These are phyloP conservation scores for Bambusicola thoracicus DNA, from an alignment of 2,113 vertebrate species.

Conservation along the genomic window DNA sequence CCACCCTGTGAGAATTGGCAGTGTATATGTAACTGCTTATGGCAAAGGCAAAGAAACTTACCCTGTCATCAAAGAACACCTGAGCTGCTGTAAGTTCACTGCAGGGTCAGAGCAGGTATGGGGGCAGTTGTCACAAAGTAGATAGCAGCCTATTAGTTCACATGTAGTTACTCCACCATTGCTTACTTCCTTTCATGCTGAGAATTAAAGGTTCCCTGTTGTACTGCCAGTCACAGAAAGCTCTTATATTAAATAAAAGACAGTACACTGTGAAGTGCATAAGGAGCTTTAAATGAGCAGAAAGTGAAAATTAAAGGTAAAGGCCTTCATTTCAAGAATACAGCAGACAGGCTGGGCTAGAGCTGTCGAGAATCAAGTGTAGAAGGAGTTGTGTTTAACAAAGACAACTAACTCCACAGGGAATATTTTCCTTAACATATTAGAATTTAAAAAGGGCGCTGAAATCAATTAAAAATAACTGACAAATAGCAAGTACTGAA, in stretches of 20 bases:
- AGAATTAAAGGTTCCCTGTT: not conserved
- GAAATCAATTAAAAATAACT: not conserved
- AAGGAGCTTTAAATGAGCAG: not conserved
- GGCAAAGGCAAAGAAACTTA: not conserved
- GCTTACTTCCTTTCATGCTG: not conserved
- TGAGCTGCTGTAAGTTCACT: not conserved
- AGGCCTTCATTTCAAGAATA: not conserved
- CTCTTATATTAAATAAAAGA: not conserved
- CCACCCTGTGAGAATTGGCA: not conserved
- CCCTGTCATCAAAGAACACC: not conserved
- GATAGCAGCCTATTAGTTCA: not conserved
- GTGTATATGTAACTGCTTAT: not conserved
- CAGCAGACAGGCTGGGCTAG: not conserved
- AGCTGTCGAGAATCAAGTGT: not conserved
- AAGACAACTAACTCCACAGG: not conserved
- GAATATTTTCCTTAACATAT: not conserved
- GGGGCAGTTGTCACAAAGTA: not conserved
- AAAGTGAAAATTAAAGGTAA: not conserved
- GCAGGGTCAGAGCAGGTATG: not conserved
- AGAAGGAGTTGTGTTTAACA: not conserved
- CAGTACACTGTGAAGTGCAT: not conserved
- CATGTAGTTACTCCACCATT: not conserved
- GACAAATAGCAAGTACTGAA: not conserved
- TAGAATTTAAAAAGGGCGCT: not conserved
- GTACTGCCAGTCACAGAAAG: not conserved